Base-by-base conservation (phyloP, 1,140 invertebrate species). In the Meloidogyne exigua region DNA sequence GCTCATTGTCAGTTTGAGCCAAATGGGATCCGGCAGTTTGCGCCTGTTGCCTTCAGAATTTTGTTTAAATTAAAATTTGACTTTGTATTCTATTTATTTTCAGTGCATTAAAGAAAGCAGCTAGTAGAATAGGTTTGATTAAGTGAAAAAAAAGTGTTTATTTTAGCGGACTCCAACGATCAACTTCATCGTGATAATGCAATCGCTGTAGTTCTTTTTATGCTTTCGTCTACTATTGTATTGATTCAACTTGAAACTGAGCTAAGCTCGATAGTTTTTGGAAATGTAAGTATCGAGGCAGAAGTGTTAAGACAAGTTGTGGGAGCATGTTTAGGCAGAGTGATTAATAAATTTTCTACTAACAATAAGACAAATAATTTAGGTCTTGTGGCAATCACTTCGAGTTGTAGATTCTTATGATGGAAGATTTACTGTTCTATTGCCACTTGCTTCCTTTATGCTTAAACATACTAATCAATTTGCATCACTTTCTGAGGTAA, bases 191-290 rank as follows among this genome's bases (percentile, higher is more conserved):
- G 42, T 28, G 78, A 83, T 74, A 78, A 23, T 71, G 49, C 73
- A 21, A 72, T 83, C 18, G 73, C 72, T 26, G 66, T 73, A 1
- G 73, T 73, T 15, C 44, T 76, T 23, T 72, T 83, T 65, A 63
- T 80, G 64, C 76, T 84, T 26, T 79, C 82, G 5, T 49, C 63
- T 15, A 44, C 77, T 21, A 49, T 83, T n/a, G 65, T 73, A 39
- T 57, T 85, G 25, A 69, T 85, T 23, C 81, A 85, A 79, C 36
- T 85, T 23, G 76, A 87, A 80, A 80, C 83, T 18, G 77, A 87
- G 68, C 23, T 81, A 64, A 69, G 76, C 44, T 57, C 78, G 0
- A 44, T 66, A 9, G 72, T 87, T 28, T 85, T 82, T 67, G 64
- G 21, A 12, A 70, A 82, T 25, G 76, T 84, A 11, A 74, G 69